These are phyloP conservation scores for Drosophila barbarae DNA, from an alignment of 2,888 invertebrate genomes.

Conservation along the genomic window DNA sequence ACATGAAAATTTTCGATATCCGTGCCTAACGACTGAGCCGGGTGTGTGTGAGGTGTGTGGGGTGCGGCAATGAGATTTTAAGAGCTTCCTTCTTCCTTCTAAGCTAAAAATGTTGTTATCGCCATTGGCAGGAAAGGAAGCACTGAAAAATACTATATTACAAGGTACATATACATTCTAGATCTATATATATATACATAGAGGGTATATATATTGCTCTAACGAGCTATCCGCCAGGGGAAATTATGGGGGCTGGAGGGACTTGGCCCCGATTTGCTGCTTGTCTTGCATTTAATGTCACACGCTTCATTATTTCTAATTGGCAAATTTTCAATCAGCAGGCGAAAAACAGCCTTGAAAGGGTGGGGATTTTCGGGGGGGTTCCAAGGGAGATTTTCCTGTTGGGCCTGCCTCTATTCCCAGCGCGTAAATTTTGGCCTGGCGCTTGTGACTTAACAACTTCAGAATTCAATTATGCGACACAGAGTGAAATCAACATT, in stretches of 20 bases:
- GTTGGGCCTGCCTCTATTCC: constrained; percentile 27
- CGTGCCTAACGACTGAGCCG: constrained; percentile 68
- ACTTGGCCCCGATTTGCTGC: constrained; percentile 65
- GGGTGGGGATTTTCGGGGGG: background rate
- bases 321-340: constrained; percentile 73
- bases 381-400: background rate
- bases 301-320: constrained; percentile 75
- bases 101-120: constrained; percentile 69
- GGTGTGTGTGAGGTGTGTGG: background rate
- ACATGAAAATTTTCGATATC: constrained; percentile 75
- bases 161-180: constrained; percentile 21
- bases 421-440: constrained; percentile 65
- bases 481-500: constrained; percentile 75
- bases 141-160: constrained; percentile 40
- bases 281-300: constrained; percentile 75
- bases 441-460: constrained; percentile 70
- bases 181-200: constrained; percentile 13
- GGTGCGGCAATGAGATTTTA: constrained; percentile 68
- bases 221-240: constrained; percentile 35
- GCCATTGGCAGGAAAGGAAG: constrained; percentile 43
- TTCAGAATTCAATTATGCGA: constrained; percentile 76
- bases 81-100: constrained; percentile 72
- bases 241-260: constrained; percentile 24
- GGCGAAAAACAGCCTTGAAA: constrained; percentile 33
- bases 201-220: constrained; percentile 33